A percentile compares a stretch with the other conserved stretches of the same genome.
Conservation (phyloP, 1,140 invertebrate species). For the Medauroidea extradentata region DNA sequence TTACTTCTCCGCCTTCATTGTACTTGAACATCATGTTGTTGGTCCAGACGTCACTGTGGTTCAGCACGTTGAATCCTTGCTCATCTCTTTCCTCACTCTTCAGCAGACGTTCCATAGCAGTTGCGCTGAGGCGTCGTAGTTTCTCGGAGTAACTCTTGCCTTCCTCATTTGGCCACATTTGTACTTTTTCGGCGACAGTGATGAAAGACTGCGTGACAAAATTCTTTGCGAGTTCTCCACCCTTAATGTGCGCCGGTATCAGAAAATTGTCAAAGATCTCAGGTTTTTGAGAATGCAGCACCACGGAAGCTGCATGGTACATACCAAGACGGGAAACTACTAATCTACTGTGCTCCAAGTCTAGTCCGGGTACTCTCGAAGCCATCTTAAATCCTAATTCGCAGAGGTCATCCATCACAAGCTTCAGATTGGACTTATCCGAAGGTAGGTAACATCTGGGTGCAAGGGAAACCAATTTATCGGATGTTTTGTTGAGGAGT, state of each 20-base stretch:
- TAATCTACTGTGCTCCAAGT: background rate
- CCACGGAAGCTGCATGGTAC: background rate
- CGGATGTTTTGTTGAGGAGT: too few relatives aligned
- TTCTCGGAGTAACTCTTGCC: background rate
- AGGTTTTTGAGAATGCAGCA: background rate
- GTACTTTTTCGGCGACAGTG: background rate
- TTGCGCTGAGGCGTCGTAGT: background rate
- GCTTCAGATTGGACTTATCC: background rate
- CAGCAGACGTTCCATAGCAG: background rate
- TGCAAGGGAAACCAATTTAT: too few relatives aligned
- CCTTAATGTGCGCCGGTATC: background rate
- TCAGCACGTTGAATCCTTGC: background rate
- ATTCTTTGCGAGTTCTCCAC: background rate
- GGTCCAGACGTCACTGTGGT: constrained; percentile 23
- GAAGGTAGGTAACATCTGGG: too few relatives aligned
- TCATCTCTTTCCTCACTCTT: background rate
- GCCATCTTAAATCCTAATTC: constrained; percentile 5
- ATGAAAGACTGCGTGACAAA: background rate
- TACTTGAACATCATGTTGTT: constrained; percentile 26
- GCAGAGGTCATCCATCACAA: constrained; percentile 14
- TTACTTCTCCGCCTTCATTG: background rate
- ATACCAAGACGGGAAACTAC: background rate
- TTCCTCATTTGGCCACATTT: background rate
- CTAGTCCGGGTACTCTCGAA: constrained; percentile 7
- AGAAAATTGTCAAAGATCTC: background rate